Percentiles rank a stretch among this genome's conserved stretches.
phyloP scores from a whole-genome alignment of 1,140 invertebrate species.

The Drosophila melanogaster region Release_6_plus_ISO1_MT NT_033777.3:25612501-25613000 shows the following conservation, averaged over 20 bases:
- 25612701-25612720: too few species aligned
- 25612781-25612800: background rate
- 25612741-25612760: background rate
- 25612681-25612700: slow-evolving; percentile 5
- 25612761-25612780: slow-evolving; percentile 26
- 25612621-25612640: background rate
- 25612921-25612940: background rate
- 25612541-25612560: background rate
- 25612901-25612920: background rate
- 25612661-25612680: background rate
- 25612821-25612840: background rate
- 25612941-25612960: slow-evolving; percentile 1
- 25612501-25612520: too few species aligned
- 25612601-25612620: slow-evolving; percentile 11
- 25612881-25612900: background rate
- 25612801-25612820: background rate
- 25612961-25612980: slow-evolving; percentile 4
- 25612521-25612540: background rate
- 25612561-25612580: background rate
- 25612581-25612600: background rate
- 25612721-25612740: slow-evolving; percentile 5
- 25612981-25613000: slow-evolving; percentile 1
- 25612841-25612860: slow-evolving; percentile 1
- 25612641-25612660: too few species aligned
- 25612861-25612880: slow-evolving; percentile 1